Base-by-base conservation (phyloP, 2,113 vertebrate species). In the Spilogale gracilis region DNA sequence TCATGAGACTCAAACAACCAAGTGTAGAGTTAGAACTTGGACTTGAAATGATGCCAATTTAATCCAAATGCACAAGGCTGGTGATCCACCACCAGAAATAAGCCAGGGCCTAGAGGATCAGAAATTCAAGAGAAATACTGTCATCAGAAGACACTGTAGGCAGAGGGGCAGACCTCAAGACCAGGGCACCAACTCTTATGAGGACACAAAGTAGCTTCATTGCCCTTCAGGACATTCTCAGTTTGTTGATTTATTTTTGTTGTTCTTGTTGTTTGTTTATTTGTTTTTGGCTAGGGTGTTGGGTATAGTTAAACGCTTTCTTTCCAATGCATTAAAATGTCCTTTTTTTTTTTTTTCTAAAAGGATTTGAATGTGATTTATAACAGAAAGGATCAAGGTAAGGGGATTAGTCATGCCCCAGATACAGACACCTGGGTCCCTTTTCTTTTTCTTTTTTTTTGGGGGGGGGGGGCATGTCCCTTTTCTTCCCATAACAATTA, bases 281-380 rank as follows among this genome's bases (percentile, higher is more conserved):
- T 10, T 48, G 12, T 83, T 48, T 83, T 71, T 91, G 10, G 27
- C 45, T 79, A 63, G 18, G 32, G 61, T 89, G 60, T 4, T 79
- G 50, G 74, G 10, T n/a, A 69, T 90, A 48, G 58, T 79, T 73
- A 85, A 65, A 43, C 12, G 4, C 6, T 85, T 89, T 69, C 6
- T 85, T 89, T 69, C 43, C 50, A 43, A 21, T 43, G 5, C 27
- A 91, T 81, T 67, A 92, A 88, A 87, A 87, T 83, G 16, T 79
- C 18, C 63, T 74, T 71, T 74, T 67, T 85, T 43, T n/a, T n/a
- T n/a, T n/a, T n/a, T n/a, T n/a, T 20, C 76, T 12, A 45, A 78
- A 87, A 93, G 65, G 12, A 69, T 90, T 13, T 76, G 61, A 91
- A 32, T 88, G 58, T 18, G 78, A 88, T 50, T 92, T 92, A 91